Base-by-base conservation (phyloP, 2,113 vertebrate genomes). In the Neotoma lepida region DNA sequence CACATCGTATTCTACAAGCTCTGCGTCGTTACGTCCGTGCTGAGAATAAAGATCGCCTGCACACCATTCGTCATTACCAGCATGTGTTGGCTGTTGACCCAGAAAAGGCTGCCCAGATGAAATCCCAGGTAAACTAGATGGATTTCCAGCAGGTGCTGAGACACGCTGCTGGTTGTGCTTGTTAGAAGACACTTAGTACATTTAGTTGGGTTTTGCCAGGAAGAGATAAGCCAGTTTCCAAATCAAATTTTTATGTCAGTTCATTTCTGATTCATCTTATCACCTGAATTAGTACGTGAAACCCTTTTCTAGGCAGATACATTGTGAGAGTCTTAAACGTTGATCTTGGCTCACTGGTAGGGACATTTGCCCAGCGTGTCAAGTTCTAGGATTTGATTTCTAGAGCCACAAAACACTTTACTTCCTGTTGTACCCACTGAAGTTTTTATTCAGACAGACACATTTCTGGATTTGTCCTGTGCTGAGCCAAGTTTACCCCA, bases 21-120 rank as follows among this genome's bases (percentile, higher is more conserved):
- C 98, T 99, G 95, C 98, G 98, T 91, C 98, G 99, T 35, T 99
- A 99, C 0, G 99, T 99, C 6, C 99, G 99, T 0, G 99, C 99
- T 0, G 99, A 99, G 98, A 99, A 99, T 98, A 99, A 99, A 97
- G 99, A 99, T 96, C 98, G 99, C 5, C 99, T 99, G 96, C 99
- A 99, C 97, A 99, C 99, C 96, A 98, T 99, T 97, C 99, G 99
- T 56, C 99, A 99, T 92, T 99, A 99, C 98, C 99, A 99, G 98
- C 99, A 99, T 1, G 99, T 99, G 95, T 97, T 99, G 97, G 99
- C 99, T 2, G 99, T 99, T 46, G 99, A 99, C 97, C 99, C 99
- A 0, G 99, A 99, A 97, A 99, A 99, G 97, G 99, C 99, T 0
- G 99, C 99, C 0, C 99, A 99, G 98, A 99, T 99, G 99, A 99